These are phyloP conservation scores for Cladopsammia gracilis DNA, from an alignment of 64 coral and sea anemone species.

Conservation along the genomic window DNA sequence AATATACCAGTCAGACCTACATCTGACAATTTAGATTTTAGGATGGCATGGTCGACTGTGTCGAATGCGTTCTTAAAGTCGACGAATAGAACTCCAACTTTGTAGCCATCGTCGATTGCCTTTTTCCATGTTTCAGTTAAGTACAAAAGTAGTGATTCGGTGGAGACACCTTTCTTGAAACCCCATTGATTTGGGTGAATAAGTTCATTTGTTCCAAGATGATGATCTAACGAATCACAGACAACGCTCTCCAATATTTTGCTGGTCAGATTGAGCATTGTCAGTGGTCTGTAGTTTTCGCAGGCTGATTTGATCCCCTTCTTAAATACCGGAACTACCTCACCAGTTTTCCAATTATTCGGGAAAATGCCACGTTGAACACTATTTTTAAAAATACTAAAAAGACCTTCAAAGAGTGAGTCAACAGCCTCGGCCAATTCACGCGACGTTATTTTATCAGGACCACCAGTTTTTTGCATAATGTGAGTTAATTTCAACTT, in stretches of 20 bases:
- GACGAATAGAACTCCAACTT: no score
- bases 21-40: no score
- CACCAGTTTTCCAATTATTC: background rate
- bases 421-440: background rate
- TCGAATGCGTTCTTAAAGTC: no score
- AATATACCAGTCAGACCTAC: no score
- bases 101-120: slow-evolving; percentile 6
- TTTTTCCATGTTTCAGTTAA: slow-evolving; percentile 19
- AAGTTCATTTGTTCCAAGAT: slow-evolving; percentile 1
- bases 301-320: slow-evolving; percentile 20
- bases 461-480: background rate
- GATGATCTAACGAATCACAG: slow-evolving; percentile 11
- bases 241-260: slow-evolving; percentile 27
- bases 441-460: background rate
- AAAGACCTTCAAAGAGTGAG: background rate
- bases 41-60: no score
- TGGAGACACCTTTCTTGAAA: slow-evolving; percentile 48
- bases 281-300: slow-evolving; percentile 40
- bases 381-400: slow-evolving; percentile 7
- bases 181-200: slow-evolving; percentile 44
- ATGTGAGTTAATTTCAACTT: background rate
- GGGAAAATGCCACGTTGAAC: slow-evolving; percentile 2
- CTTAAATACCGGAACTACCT: slow-evolving; percentile 7
- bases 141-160: slow-evolving; percentile 2
- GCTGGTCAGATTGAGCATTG: slow-evolving; percentile 39